Base-by-base conservation (phyloP, 2,113 vertebrate genomes). In the Chelonoidis abingdonii region DNA sequence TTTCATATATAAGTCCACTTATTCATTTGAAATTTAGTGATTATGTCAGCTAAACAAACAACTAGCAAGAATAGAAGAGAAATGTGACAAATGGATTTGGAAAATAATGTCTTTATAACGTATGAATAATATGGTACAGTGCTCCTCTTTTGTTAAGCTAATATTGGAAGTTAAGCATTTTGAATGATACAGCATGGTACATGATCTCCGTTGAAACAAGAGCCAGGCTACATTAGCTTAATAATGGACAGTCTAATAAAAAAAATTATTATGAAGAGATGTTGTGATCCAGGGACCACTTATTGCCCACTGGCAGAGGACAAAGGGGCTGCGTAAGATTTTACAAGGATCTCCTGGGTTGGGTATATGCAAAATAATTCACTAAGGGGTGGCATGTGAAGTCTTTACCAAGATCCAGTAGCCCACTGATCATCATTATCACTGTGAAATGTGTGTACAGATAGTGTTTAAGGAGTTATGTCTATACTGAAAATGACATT, bases 21-120 rank as follows among this genome's bases (percentile, higher is more conserved):
- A 62, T 86, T 83, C 84, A 13, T 96, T 92, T 89, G 80, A 97
- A 97, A 80, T 65, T 3, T 29, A 86, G 56, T 93, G 86, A 79
- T 97, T 97, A 82, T 11, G 4, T 89, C 86, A 90, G 80, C 76
- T 86, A 86, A 89, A 88, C 90, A 93, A 96, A 93, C 83, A 95
- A 79, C 0, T 0, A 87, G 54, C 84, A 92, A 93, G 89, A 92
- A 41, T 47, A 56, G 82, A 90, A 89, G 88, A 89, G 86, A 95
- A 94, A 81, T 59, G 65, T 10, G 11, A 44, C 50, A 92, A 93
- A 93, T 44, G 82, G 79, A 92, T 94, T 89, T 91, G 89, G 84
- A 80, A 95, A 92, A 96, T 89, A 81, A 9, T 90, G 95, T 93
- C 88, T 91, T 97, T 7, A 52, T 95, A 83, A 86, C 80, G 78